phyloP scores from a whole-genome alignment of 2,888 invertebrate species.

The Archips xylosteana region DNA sequence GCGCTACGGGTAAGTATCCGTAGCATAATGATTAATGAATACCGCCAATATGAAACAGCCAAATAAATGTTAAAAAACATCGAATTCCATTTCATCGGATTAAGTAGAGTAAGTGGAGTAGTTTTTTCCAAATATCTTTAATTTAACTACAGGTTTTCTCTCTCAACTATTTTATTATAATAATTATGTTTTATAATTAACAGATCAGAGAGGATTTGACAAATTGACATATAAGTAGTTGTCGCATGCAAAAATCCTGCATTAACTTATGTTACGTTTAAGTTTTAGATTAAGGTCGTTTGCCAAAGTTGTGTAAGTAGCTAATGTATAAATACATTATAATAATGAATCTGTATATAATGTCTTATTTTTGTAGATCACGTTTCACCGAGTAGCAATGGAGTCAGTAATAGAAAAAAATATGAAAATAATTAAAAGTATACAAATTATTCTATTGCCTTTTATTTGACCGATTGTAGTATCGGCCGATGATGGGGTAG shows the following conservation, averaged over 20 bases:
- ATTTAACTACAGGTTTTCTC: too few relatives aligned
- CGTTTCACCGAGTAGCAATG: constrained; percentile 2
- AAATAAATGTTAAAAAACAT: too few relatives aligned
- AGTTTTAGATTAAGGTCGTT: constrained; percentile 32
- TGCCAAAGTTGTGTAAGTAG: constrained; percentile 41
- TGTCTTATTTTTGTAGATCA: constrained; percentile 9
- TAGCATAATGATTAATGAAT: too few relatives aligned
- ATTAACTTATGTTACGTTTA: constrained; percentile 35
- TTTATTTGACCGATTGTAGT: background rate
- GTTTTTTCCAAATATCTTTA: too few relatives aligned
- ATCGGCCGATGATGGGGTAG: too few relatives aligned
- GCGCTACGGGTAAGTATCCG: too few relatives aligned
- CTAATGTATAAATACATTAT: constrained; percentile 14
- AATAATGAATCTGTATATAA: constrained; percentile 34
- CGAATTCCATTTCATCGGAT: too few relatives aligned
- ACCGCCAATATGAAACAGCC: too few relatives aligned
- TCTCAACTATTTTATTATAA: too few relatives aligned
- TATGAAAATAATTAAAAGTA: constrained; percentile 12
- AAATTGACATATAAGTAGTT: background rate
- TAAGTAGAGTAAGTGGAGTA: too few relatives aligned
- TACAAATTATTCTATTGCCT: constrained; percentile 10
- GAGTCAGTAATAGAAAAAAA: background rate
- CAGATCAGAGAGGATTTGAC: background rate
- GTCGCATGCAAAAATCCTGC: background rate
- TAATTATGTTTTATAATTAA: too few relatives aligned